Percentiles rank a stretch among this genome's conserved stretches.
phyloP scores from a whole-genome alignment of 2,113 vertebrate genomes.

The Poecilia latipinna region DNA sequence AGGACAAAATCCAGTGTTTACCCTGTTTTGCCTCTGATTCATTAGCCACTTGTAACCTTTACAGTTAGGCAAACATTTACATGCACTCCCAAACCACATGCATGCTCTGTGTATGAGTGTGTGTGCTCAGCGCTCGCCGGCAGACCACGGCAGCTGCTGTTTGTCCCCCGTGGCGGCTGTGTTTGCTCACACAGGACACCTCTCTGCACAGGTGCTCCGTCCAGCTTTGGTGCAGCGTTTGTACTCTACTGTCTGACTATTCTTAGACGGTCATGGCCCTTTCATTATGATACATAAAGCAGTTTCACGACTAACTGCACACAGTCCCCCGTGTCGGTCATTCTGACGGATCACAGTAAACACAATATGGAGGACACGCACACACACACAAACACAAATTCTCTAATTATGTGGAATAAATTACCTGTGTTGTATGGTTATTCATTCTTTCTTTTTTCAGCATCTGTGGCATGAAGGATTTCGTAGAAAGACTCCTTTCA shows the following conservation, averaged over 20 bases:
- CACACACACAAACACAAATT: conserved; percentile 13
- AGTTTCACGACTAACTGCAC: conserved; percentile 59
- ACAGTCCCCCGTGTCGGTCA: conserved; percentile 58
- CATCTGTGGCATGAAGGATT: conserved; percentile 15
- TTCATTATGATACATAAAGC: conserved; percentile 63
- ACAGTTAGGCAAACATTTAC: conserved; percentile 56
- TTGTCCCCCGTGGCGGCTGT: conserved; percentile 84
- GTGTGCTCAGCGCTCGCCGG: conserved; percentile 22
- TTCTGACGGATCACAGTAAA: conserved; percentile 38
- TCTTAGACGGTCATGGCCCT: conserved; percentile 68
- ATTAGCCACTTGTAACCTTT: conserved; percentile 64
- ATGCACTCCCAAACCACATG: conserved; percentile 49
- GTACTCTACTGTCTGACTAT: conserved; percentile 63
- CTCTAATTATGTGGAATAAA: conserved; percentile 25
- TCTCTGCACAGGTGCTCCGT: conserved; percentile 43
- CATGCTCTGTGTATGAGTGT: conserved; percentile 12
- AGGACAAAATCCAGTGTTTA: conserved; percentile 70
- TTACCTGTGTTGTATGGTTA: background rate
- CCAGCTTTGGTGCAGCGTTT: conserved; percentile 31
- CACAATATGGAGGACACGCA: conserved; percentile 13
- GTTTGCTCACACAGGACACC: conserved; percentile 87
- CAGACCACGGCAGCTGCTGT: conserved; percentile 83
- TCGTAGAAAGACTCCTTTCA: conserved; percentile 16
- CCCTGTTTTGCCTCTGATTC: conserved; percentile 62
- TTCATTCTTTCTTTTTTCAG: conserved; percentile 11